Evolutionary conservation across 2,797 vertebrate species (phyloP).

Genomic region (Periophthalmus magnuspinnatus): DNA sequence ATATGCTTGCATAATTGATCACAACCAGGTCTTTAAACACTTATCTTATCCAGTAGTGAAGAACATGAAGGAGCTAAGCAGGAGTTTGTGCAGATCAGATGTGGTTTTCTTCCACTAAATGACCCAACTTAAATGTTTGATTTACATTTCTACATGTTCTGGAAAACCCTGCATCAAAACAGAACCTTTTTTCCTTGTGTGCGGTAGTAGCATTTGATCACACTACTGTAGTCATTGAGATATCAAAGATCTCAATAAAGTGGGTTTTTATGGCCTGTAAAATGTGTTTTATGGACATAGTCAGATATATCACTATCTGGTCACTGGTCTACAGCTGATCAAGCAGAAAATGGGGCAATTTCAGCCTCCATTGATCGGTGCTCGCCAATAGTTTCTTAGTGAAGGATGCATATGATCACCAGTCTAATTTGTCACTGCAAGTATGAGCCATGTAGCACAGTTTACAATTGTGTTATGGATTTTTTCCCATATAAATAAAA

Average conservation of each 20-base stretch:
- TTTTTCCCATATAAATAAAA: background rate
- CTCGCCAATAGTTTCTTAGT: background rate
- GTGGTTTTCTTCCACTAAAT: background rate
- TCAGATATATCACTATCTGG: conserved; percentile 1
- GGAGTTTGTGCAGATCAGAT: conserved; percentile 34
- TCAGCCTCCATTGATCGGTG: background rate
- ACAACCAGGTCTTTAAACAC: conserved; percentile 73
- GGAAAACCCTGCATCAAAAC: background rate
- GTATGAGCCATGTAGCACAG: background rate
- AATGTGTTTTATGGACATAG: background rate
- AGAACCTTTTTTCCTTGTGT: background rate
- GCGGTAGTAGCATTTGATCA: background rate
- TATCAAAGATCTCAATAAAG: background rate
- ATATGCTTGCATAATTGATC: conserved; percentile 78
- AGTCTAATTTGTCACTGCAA: background rate
- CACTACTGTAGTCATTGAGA: background rate
- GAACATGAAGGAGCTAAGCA: conserved; percentile 33
- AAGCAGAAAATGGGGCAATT: conserved; percentile 6
- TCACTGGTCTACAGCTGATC: conserved; percentile 5
- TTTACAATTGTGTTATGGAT: conserved; percentile 3
- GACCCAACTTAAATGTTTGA: conserved; percentile 9
- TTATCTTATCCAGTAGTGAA: conserved; percentile 58
- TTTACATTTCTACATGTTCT: background rate
- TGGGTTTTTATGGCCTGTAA: background rate
- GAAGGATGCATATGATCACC: conserved; percentile 1